Evolutionary conservation across 2,797 vertebrate species (phyloP), one percentile per base, ranked within the genome.

Genomic region (Emydoidea blandingii): DNA sequence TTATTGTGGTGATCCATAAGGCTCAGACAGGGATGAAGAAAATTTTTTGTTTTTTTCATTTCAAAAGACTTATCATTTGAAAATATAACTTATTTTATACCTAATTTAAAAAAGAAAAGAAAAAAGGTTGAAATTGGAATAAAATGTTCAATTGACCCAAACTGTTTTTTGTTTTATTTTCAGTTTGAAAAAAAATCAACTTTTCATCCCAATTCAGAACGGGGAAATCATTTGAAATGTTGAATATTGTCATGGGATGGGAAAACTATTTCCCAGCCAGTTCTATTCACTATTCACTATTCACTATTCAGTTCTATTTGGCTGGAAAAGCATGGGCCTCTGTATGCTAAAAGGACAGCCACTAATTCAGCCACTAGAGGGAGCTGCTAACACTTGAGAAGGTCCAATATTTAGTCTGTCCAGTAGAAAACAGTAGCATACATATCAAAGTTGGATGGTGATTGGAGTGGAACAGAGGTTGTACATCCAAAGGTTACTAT

Each of bases 361-460:
- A 85, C 91, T 53, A 83, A 49, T 50, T 72, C 29, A 53, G 76
- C 95, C 97, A 41, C 97, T 96, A 97, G 97, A 96, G 97, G 97
- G 96, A 95, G 86, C 93, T 50, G 59, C 89, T 91, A 68, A 68
- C 65, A 37, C 65, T 37, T 68, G 65, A 68, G 65, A 68, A 23
- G n/a, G n/a, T 37, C 34, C n/a, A 21, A 68, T 68, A 68, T 68
- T 68, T 68, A 76, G 74, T 76, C 44, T 44, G 41, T 15, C 14
- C 41, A 76, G 74, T 41, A 37, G 0, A 44, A 12, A 59, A 44
- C 19, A 65, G 49, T 29, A 11, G 44, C 31, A 31, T 14, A 18
- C 56, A 47, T 83, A 44, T 25, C 11, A 49, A 59, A 83, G n/a
- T 25, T 0, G 0, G 4, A 19, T 5, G 86, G 3, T 56, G 2